These are phyloP conservation scores for Petromus typicus DNA, from an alignment of 2,113 vertebrate species.

Conservation along the genomic window DNA sequence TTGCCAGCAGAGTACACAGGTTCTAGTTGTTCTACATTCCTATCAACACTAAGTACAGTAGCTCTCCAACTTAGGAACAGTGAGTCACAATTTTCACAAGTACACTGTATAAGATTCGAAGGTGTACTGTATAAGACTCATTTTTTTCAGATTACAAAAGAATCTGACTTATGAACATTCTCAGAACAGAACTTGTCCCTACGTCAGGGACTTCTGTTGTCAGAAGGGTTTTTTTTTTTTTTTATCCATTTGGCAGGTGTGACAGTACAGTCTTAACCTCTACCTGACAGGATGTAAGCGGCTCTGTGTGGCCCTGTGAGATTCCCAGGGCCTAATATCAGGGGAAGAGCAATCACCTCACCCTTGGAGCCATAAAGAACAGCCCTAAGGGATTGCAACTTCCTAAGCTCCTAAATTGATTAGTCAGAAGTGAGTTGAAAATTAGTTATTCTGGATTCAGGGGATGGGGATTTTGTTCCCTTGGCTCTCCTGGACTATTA, in stretches of 20 bases:
- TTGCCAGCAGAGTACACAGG: neutral
- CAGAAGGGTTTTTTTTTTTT: too few species aligned
- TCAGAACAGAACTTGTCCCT: neutral
- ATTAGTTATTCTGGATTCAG: neutral
- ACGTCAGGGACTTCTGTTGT: neutral
- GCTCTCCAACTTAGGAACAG: neutral
- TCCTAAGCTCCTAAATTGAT: neutral
- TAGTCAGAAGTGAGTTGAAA: neutral
- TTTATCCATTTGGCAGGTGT: neutral
- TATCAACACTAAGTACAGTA: neutral
- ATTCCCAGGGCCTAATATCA: neutral
- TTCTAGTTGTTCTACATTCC: neutral
- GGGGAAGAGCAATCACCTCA: neutral
- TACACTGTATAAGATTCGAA: too few species aligned
- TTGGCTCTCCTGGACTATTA: neutral
- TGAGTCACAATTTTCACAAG: neutral
- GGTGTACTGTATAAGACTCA: neutral
- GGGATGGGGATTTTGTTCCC: neutral
- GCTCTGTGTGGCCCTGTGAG: neutral
- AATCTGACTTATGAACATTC: neutral
- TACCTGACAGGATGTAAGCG: neutral
- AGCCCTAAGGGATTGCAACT: neutral
- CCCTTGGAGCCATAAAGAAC: neutral
- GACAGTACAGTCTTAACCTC: neutral
- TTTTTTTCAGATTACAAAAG: neutral